Evolutionary conservation across 2,797 vertebrate genomes (phyloP).

Genomic region (Cuniculus paca): DNA sequence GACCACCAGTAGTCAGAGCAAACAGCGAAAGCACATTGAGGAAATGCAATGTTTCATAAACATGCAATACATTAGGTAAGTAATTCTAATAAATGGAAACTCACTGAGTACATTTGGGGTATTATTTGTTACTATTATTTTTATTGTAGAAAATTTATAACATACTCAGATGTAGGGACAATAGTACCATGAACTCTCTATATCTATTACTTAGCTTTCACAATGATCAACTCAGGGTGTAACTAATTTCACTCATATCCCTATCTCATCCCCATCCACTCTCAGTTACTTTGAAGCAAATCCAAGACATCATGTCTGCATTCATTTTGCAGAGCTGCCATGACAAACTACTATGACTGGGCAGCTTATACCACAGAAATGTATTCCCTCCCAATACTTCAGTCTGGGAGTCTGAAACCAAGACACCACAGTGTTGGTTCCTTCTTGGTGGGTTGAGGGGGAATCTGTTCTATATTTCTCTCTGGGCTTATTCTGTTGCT

Average conservation of each 20-base stretch:
- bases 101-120: neutral
- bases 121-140: neutral
- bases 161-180: neutral
- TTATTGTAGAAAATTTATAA: neutral
- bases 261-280: neutral
- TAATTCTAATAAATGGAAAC: neutral
- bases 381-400: neutral
- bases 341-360: neutral
- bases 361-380: neutral
- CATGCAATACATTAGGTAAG: neutral
- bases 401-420: neutral
- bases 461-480: neutral
- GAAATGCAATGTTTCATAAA: neutral
- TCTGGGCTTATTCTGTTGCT: neutral
- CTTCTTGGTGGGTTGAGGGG: neutral
- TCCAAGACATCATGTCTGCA: neutral
- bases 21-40: neutral
- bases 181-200: neutral
- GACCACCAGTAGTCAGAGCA: neutral
- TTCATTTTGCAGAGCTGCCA: neutral
- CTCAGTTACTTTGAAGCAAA: neutral
- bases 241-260: neutral
- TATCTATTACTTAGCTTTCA: neutral
- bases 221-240: neutral
- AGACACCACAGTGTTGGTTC: neutral